Base-by-base conservation (phyloP, 2,888 invertebrate species). In the Caradrina clavipalpis region DNA sequence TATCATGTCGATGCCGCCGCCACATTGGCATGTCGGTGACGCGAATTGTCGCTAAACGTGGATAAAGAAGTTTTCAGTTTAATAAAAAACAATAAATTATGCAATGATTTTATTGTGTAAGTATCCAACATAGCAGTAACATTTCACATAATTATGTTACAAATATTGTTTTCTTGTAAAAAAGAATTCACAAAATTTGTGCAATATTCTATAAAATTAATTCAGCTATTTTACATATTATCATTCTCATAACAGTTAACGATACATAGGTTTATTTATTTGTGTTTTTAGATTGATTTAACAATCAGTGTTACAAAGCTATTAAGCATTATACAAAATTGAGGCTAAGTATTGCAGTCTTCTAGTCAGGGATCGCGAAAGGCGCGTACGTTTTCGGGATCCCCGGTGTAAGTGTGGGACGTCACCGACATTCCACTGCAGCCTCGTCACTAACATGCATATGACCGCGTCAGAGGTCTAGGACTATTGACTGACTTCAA, bases 71-170 rank as follows among this genome's bases (percentile, higher is more conserved):
- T n/a, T n/a, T n/a, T n/a, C n/a, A n/a, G n/a, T n/a, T n/a, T 4
- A 31, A 31, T 35, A 8, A n/a, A 70, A n/a, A 42, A 59, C 31
- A 61, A 15, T 22, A 11, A 45, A 54, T 15, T 7, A 19, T 19
- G 17, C 7, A 21, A 70, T 49, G 2, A 22, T 54, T 72, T 69
- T 73, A 31, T 21, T 72, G 10, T 26, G 26, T 47, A 22, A 39
- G 39, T 26, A 47, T 11, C n/a, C 21, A 54, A 39, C 8, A 51
- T 47, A 39, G 0, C 1, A 22, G 15, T 45, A n/a, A 5, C 2
- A 54, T 26, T 72, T 42, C 7, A 63, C n/a, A 70, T 45, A n/a
- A n/a, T n/a, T n/a, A 39, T 35, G 6, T 63, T 53, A 0, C 11
- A 62, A 49, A 35, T 49, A 69, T 26, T 10, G 0, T 31, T n/a